These are phyloP conservation scores for Erpetoichthys calabaricus DNA, from an alignment of 2,797 vertebrate species.

Conservation along the genomic window DNA sequence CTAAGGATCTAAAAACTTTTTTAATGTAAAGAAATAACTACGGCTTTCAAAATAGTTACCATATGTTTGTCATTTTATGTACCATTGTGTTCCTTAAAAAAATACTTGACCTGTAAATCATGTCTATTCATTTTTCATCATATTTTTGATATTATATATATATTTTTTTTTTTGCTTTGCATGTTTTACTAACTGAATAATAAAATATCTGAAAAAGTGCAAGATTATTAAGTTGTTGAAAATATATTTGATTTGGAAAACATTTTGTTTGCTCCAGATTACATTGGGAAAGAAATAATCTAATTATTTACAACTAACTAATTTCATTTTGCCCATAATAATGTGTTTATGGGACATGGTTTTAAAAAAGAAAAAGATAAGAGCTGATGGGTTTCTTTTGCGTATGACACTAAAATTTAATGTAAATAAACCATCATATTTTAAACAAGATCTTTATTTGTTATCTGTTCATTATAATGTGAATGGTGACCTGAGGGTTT, in stretches of 20 bases:
- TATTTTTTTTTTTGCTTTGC: constrained; percentile 34
- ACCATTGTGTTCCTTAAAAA: constrained; percentile 21
- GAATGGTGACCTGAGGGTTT: too few relatives aligned
- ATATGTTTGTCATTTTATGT: constrained; percentile 25
- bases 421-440: constrained; percentile 57
- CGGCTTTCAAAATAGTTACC: constrained; percentile 21
- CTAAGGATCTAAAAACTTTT: too few relatives aligned
- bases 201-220: constrained; percentile 26
- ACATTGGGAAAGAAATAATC: constrained; percentile 37
- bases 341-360: constrained; percentile 26
- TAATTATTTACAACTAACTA: constrained; percentile 36
- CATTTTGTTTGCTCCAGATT: constrained; percentile 30
- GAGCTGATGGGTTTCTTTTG: constrained; percentile 39
- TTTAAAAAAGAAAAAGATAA: constrained; percentile 19
- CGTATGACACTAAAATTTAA: constrained; percentile 42
- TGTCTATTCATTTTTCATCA: constrained; percentile 31
- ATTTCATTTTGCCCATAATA: constrained; percentile 28
- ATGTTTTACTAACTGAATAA: constrained; percentile 46
- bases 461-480: constrained; percentile 12
- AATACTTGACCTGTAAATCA: constrained; percentile 39
- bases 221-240: constrained; percentile 30
- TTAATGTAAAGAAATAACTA: too few relatives aligned
- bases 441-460: constrained; percentile 30
- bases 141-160: constrained; percentile 38
- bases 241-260: constrained; percentile 22